Percentiles rank a stretch among this genome's conserved stretches.
These are phyloP conservation scores for Volucella inflata DNA, from an alignment of 2,888 invertebrate species.

Conservation along the genomic window DNA sequence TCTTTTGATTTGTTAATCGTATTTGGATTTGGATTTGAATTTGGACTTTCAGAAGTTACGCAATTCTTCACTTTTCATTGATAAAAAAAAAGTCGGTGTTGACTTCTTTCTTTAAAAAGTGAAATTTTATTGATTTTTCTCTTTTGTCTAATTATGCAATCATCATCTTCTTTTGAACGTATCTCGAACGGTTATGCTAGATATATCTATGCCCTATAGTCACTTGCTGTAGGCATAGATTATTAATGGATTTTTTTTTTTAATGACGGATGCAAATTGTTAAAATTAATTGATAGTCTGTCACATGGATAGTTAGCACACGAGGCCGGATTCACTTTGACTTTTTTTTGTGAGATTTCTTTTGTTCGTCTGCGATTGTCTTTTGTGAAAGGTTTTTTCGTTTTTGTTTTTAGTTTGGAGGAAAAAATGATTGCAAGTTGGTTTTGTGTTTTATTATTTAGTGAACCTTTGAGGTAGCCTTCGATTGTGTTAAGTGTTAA, in stretches of 20 bases:
- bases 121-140: slow-evolving; percentile 49
- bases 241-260: slow-evolving; percentile 4
- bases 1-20: slow-evolving; percentile 31
- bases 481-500: not conserved
- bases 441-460: not conserved
- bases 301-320: not conserved
- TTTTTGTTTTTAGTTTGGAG: not conserved
- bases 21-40: not conserved
- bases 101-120: slow-evolving; percentile 47
- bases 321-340: slow-evolving; percentile 15
- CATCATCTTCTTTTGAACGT: slow-evolving; percentile 6
- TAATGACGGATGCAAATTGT: slow-evolving; percentile 27
- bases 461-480: not conserved
- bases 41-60: slow-evolving; percentile 41
- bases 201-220: too few relatives aligned
- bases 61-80: slow-evolving; percentile 31
- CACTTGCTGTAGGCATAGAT: slow-evolving; percentile 7
- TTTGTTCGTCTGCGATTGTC: not conserved
- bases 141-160: slow-evolving; percentile 33
- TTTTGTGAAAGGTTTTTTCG: slow-evolving; percentile 1
- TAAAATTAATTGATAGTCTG: slow-evolving; percentile 10
- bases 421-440: slow-evolving; percentile 16
- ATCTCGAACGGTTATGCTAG: slow-evolving; percentile 5
- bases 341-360: slow-evolving; percentile 13
- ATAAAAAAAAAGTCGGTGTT: slow-evolving; percentile 27